Conservation (phyloP, 2,888 invertebrate species). For the Oscheius sp. region DNA sequence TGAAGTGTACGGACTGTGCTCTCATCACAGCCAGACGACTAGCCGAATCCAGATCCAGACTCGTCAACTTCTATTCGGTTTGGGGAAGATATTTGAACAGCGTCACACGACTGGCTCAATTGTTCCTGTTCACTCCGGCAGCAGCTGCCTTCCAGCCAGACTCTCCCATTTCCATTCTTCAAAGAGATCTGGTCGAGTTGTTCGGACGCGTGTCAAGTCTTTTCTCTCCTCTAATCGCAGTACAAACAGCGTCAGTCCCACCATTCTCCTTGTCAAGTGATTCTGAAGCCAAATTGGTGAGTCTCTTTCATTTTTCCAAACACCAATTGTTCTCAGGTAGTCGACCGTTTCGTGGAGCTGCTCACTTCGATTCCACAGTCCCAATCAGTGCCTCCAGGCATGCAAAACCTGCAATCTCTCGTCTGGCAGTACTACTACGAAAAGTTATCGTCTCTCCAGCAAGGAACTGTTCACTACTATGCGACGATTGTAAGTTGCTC, state of each 20-base stretch:
- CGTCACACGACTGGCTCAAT: constrained; percentile 48
- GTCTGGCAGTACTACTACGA: constrained; percentile 67
- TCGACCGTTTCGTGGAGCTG: constrained; percentile 62
- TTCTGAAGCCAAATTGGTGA: constrained; percentile 44
- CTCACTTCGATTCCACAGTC: constrained; percentile 64
- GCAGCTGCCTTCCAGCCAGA: constrained; percentile 47
- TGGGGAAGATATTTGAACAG: constrained; percentile 49
- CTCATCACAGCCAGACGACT: constrained; percentile 39
- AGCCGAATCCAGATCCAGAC: constrained; percentile 47
- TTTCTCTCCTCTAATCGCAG: constrained; percentile 65
- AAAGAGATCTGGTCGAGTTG: constrained; percentile 53
- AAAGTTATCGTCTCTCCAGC: constrained; percentile 55
- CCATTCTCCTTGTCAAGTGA: constrained; percentile 66
- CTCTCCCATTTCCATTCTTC: constrained; percentile 39
- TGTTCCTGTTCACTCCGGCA: constrained; percentile 51
- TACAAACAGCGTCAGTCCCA: constrained; percentile 59
- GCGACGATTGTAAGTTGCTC: constrained; percentile 43
- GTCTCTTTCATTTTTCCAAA: background rate
- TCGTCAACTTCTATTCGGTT: constrained; percentile 44
- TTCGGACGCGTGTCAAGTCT: constrained; percentile 54
- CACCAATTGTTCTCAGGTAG: constrained; percentile 28
- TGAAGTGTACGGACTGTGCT: constrained; percentile 43
- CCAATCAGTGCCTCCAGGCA: constrained; percentile 61
- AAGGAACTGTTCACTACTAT: constrained; percentile 57
- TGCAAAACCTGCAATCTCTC: constrained; percentile 59